Evolutionary conservation across 2,888 invertebrate species (phyloP).

Genomic region (Toxonevra muliebris): DNA sequence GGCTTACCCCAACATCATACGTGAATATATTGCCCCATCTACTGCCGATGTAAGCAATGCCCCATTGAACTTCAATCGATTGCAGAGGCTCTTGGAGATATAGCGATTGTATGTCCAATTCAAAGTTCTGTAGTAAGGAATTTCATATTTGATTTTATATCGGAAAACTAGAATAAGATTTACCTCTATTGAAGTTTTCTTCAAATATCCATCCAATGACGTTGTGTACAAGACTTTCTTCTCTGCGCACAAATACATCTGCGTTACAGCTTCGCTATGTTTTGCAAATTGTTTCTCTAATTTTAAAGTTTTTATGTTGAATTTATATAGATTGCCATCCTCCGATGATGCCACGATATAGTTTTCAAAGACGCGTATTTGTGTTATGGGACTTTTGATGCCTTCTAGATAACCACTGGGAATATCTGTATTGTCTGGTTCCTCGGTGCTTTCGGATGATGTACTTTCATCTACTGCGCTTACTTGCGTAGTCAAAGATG

Average conservation of each 20-base stretch:
- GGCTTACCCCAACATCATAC: conserved; percentile 73
- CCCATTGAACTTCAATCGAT: conserved; percentile 80
- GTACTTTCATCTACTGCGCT: neutral
- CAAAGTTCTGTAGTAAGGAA: conserved; percentile 52
- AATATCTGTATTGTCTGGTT: conserved; percentile 39
- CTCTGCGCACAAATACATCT: conserved; percentile 53
- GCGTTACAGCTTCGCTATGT: conserved; percentile 62
- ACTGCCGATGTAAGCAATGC: conserved; percentile 76
- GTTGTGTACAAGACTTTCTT: conserved; percentile 56
- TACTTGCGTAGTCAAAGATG: neutral
- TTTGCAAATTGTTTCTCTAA: conserved; percentile 57
- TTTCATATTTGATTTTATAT: neutral
- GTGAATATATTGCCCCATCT: conserved; percentile 76
- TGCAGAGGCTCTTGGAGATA: conserved; percentile 70
- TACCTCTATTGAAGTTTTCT: conserved; percentile 60
- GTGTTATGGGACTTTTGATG: conserved; percentile 55
- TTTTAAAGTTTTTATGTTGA: conserved; percentile 51
- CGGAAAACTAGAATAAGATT: conserved; percentile 4
- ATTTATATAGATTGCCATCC: conserved; percentile 62
- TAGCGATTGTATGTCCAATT: conserved; percentile 51
- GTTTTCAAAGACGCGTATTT: conserved; percentile 54
- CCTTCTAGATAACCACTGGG: conserved; percentile 49
- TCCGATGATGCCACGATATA: conserved; percentile 61
- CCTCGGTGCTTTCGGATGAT: neutral
- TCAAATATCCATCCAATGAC: conserved; percentile 61